Evolutionary conservation across 2,113 vertebrate genomes (phyloP).

Genomic region (Alexandromys fortis): DNA sequence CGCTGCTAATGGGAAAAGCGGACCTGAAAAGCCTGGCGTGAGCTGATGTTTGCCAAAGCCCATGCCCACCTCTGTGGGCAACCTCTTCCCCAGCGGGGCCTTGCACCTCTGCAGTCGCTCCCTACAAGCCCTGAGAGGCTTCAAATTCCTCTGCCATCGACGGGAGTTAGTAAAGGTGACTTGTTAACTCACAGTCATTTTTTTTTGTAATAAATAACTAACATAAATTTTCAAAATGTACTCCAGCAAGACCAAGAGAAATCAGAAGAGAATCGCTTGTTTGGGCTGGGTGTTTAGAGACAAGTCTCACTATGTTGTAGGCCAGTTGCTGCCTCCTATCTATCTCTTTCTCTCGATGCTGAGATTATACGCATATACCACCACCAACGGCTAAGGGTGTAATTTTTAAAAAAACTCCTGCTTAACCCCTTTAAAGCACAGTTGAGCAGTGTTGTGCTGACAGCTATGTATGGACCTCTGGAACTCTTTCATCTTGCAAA

Average conservation of each 20-base stretch:
- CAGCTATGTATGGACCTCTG: neutral
- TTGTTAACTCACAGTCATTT: neutral
- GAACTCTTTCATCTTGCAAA: neutral
- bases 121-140: neutral
- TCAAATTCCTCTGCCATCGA: neutral
- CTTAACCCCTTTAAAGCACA: neutral
- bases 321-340: neutral
- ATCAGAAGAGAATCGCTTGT: neutral
- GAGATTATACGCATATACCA: no score
- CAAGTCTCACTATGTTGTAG: neutral
- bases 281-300: neutral
- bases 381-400: neutral
- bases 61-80: rapidly evolving
- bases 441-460: neutral
- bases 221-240: neutral
- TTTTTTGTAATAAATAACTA: neutral
- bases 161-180: neutral
- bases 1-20: neutral
- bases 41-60: neutral
- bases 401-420: neutral
- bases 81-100: neutral
- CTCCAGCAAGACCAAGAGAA: neutral
- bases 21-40: neutral
- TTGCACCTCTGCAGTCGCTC: neutral
- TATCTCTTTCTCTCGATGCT: neutral